phyloP scores from a whole-genome alignment of 2,888 invertebrate genomes.

The Amitus sp. region DNA sequence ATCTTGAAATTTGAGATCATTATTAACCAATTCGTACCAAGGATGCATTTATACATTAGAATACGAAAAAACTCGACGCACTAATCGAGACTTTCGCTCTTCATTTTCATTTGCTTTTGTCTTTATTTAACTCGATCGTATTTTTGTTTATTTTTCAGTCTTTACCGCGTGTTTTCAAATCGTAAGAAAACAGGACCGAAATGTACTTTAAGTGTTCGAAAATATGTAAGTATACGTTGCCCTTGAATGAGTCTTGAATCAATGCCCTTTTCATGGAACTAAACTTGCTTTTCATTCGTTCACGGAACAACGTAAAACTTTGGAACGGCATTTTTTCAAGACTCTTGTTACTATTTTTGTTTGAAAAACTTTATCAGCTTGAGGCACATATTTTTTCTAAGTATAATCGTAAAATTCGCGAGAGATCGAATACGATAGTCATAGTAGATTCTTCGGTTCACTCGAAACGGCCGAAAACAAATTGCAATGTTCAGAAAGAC shows the following conservation, averaged over 20 bases:
- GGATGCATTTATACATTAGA: constrained; percentile 42
- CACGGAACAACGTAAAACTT: too few species aligned
- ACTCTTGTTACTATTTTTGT: too few species aligned
- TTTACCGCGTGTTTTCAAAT: constrained; percentile 13
- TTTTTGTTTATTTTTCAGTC: constrained; percentile 37
- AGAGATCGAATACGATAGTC: too few species aligned
- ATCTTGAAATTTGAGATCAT: constrained; percentile 16
- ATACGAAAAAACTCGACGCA: constrained; percentile 9
- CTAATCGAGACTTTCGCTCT: background rate
- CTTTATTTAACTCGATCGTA: constrained; percentile 3
- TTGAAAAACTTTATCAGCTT: too few species aligned
- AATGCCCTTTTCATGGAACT: too few species aligned
- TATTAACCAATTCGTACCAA: constrained; percentile 36
- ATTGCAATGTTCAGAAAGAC: too few species aligned
- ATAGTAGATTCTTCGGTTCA: too few species aligned
- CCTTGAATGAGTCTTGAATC: background rate
- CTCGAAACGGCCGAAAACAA: too few species aligned
- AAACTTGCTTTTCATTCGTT: too few species aligned
- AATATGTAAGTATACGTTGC: constrained; percentile 3
- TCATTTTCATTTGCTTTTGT: constrained; percentile 2
- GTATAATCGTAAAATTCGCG: too few species aligned
- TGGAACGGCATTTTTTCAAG: too few species aligned
- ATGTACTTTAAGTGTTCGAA: background rate
- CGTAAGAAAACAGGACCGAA: background rate
- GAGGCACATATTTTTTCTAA: too few species aligned